These are phyloP conservation scores for Drosophila neonasuta DNA, from an alignment of 2,888 invertebrate species.

Conservation along the genomic window DNA sequence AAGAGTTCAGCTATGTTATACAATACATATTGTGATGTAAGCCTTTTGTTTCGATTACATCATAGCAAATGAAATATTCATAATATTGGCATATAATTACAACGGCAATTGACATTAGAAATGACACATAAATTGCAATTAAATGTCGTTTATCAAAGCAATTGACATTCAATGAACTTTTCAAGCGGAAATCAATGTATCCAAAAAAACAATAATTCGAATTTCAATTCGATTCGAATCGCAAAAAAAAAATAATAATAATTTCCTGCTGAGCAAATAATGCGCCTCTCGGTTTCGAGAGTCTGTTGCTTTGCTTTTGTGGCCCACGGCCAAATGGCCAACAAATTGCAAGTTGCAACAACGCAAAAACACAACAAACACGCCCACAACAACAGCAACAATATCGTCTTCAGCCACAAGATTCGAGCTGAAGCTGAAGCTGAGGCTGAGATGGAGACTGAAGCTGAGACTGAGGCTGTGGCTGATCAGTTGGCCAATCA, in stretches of 20 bases:
- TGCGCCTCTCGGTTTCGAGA: conserved; percentile 29
- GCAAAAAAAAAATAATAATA: conserved; percentile 62
- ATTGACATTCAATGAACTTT: conserved; percentile 8
- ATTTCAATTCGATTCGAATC: conserved; percentile 46
- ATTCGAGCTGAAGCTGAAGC: neutral
- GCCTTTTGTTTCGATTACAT: neutral
- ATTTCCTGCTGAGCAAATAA: conserved; percentile 70
- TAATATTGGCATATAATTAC: neutral
- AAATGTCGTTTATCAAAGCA: conserved; percentile 7
- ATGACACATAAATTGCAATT: conserved; percentile 5
- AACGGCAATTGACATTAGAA: neutral
- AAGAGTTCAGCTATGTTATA: neutral
- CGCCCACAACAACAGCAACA: conserved; percentile 58
- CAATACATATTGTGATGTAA: conserved; percentile 1
- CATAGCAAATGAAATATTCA: neutral
- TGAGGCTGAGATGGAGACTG: conserved; percentile 16
- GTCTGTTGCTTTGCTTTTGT: neutral
- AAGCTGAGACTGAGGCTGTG: neutral
- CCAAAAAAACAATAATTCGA: neutral
- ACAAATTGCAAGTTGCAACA: conserved; percentile 43
- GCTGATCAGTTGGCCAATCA: conserved; percentile 69
- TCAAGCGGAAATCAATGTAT: conserved; percentile 3
- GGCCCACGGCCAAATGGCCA: conserved; percentile 40
- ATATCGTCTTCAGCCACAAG: conserved; percentile 12
- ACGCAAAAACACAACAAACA: conserved; percentile 41